Conservation (phyloP, 2,113 vertebrate species). For the Bostrychus sinensis region DNA sequence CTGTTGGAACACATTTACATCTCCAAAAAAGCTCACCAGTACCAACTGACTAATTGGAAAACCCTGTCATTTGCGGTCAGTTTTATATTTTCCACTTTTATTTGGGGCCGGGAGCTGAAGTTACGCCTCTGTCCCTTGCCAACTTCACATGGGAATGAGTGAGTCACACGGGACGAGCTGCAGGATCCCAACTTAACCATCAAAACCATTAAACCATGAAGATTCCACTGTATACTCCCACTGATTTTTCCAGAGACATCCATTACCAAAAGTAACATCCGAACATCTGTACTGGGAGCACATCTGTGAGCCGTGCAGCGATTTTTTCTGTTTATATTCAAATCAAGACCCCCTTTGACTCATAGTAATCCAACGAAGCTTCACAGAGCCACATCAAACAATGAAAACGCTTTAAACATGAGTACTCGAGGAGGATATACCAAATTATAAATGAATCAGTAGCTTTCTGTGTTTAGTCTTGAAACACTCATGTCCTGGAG, state of each 20-base stretch:
- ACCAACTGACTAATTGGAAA: not conserved
- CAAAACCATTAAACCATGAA: conserved; percentile 42
- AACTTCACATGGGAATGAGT: conserved; percentile 60
- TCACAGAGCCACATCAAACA: not conserved
- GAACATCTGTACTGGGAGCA: conserved; percentile 4
- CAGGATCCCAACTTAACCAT: conserved; percentile 35
- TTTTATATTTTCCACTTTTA: not conserved
- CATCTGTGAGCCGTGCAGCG: conserved; percentile 2
- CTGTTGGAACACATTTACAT: not conserved
- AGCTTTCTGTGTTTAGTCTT: conserved; percentile 42
- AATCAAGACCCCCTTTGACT: not conserved
- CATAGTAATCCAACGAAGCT: not conserved
- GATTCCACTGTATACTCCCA: conserved; percentile 11
- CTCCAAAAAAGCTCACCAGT: not conserved
- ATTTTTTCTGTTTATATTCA: conserved; percentile 9
- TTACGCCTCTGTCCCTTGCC: conserved; percentile 31
- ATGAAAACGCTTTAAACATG: not conserved
- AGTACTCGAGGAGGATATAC: not conserved
- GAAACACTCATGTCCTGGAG: conserved; percentile 13
- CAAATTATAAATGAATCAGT: conserved; percentile 22
- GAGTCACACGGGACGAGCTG: conserved; percentile 65
- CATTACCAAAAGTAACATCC: conserved; percentile 15
- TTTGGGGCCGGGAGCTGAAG: not conserved
- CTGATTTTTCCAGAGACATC: conserved; percentile 11
- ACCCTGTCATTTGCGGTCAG: not conserved